Evolutionary conservation across 2,888 invertebrate genomes (phyloP).

Genomic region (Beris chalybata): DNA sequence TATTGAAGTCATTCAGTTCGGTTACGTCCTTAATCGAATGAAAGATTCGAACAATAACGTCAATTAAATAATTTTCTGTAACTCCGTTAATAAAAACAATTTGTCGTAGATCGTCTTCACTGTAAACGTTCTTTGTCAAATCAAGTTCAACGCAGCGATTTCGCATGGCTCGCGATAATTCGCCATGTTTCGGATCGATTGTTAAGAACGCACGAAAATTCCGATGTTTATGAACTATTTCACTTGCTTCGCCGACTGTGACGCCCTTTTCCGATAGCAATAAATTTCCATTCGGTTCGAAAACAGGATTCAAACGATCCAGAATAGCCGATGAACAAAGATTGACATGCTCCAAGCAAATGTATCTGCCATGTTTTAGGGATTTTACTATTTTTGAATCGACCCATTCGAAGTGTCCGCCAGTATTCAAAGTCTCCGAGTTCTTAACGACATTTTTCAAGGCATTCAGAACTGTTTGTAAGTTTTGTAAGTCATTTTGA

Average conservation of each 20-base stretch:
- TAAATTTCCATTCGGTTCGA: conserved; percentile 90
- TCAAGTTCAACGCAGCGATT: conserved; percentile 93
- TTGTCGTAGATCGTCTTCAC: conserved; percentile 58
- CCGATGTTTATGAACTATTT: conserved; percentile 78
- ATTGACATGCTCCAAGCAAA: conserved; percentile 90
- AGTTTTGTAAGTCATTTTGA: not conserved
- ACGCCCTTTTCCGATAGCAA: conserved; percentile 91
- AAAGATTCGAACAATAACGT: conserved; percentile 59
- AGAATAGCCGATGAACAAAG: conserved; percentile 94
- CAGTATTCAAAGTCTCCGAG: conserved; percentile 69
- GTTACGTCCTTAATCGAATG: conserved; percentile 46
- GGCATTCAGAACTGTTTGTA: conserved; percentile 39
- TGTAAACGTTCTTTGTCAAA: conserved; percentile 53
- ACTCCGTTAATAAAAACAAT: conserved; percentile 60
- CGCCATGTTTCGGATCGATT: conserved; percentile 93
- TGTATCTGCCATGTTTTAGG: conserved; percentile 78
- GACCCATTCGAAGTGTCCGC: conserved; percentile 93
- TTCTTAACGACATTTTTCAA: conserved; percentile 49
- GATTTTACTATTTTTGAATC: conserved; percentile 87
- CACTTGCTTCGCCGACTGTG: conserved; percentile 66
- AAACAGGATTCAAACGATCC: conserved; percentile 91
- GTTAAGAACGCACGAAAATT: conserved; percentile 93
- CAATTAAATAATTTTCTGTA: conserved; percentile 52
- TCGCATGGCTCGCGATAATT: conserved; percentile 97
- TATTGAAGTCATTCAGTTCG: conserved; percentile 50